Evolutionary conservation across 2,797 vertebrate species (phyloP), one percentile per base, ranked within the genome.

Genomic region (Oryzias dopingdopingensis): DNA sequence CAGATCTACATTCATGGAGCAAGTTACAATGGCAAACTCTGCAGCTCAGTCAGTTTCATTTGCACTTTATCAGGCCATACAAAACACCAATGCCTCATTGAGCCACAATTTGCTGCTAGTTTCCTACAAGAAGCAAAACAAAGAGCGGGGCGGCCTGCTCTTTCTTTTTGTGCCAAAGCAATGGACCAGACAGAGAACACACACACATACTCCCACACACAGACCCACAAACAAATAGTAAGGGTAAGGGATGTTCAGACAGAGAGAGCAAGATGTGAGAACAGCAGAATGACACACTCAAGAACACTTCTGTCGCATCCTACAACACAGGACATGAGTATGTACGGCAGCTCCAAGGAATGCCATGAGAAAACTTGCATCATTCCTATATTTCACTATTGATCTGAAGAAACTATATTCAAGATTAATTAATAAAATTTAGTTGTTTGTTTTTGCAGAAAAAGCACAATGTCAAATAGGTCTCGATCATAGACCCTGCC

Each of bases 41-140:
- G 64, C 76, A 52, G 75, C 65, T 74, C 82, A 85, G 84, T 83
- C 80, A 82, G 83, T 86, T 84, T 82, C 62, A 61, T 75, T 88
- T 80, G 81, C 84, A 88, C 80, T 81, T 89, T 85, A 84, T 87
- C 84, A 60, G 77, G 86, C 75, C 61, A 65, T 74, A 87, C 79
- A 88, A 85, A 88, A 86, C 77, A 70, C 76, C 70, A 77, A 84
- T 70, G 82, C 87, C 82, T 88, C 86, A 89, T 83, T 89, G 82
- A 89, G 85, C 76, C 81, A 83, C 85, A 84, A 87, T 88, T 88
- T 86, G 85, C 85, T 82, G 79, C 82, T 80, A 65, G 84, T 88
- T 86, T 85, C 82, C 82, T 84, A 89, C 86, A 89, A 86, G 82
- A 78, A 80, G 67, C 67, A 86, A 82, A 71, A 89, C 82, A 92